Evolutionary conservation across 2,797 vertebrate species (phyloP), one percentile per base, ranked within the genome.

Genomic region (Astyanax mexicanus): DNA sequence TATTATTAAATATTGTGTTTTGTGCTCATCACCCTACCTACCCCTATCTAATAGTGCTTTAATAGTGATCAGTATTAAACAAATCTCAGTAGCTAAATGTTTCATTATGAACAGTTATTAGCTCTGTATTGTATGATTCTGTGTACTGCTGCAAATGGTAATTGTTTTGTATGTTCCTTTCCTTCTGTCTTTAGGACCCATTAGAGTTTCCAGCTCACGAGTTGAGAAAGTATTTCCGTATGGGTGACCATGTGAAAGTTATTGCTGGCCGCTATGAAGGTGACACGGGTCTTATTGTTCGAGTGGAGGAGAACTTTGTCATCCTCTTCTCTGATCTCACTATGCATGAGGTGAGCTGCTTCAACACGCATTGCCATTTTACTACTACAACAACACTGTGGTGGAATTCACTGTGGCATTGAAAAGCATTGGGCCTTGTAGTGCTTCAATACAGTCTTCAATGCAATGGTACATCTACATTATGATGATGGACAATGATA

Each of bases 161-260:
- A 25, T 65, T 23, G 1, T 4, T 4, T 64, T 21, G 15, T 13
- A 17, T 3, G 3, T 27, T 6, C 0, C 2, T 1, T 7, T 19
- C 11, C 49, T 45, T 55, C 13, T 66, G 38, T 51, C 0, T 65
- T 7, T 58, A 99, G 97, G 97, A 99, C 52, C 96, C 98, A 71
- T 72, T 99, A 72, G 97, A 99, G 90, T 99, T 99, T 84, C 97
- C 97, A 0, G 97, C 97, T 2, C 96, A 98, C 45, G 97, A 98
- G 84, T 79, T 99, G 80, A 89, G 92, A 1, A 99, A 99, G 0
- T 99, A 98, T 17, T 99, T 99, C 89, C 90, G 94, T 17, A 98
- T 98, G 96, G 97, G 97, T 0, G 97, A 99, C 88, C 97, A 99
- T 0, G 97, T 99, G 65, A 99, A 99, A 80, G 97, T 99, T 78